A percentile compares a stretch with the other conserved stretches of the same genome.
These are phyloP conservation scores for Coregonus sp. DNA, from an alignment of 2,797 vertebrate genomes.

Conservation along the genomic window DNA sequence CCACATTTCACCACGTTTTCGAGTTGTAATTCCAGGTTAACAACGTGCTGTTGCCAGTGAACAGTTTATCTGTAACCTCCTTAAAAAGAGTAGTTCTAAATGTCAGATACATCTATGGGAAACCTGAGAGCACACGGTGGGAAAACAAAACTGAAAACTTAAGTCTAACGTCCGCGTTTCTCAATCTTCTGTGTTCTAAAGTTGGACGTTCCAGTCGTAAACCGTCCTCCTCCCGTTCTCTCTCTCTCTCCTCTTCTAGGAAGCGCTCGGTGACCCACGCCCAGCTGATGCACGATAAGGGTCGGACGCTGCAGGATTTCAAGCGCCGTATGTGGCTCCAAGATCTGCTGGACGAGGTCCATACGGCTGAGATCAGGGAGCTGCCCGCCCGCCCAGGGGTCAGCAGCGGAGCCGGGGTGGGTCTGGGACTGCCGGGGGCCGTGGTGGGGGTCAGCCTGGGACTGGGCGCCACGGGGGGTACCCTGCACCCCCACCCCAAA, in stretches of 20 bases:
- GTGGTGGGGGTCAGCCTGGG: slow-evolving; percentile 41
- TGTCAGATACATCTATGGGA: no score
- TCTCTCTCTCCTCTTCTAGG: slow-evolving; percentile 58
- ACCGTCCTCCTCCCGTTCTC: not conserved
- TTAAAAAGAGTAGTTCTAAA: no score
- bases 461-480: slow-evolving; percentile 68
- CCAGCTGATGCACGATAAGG: slow-evolving; percentile 97
- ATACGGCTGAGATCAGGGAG: slow-evolving; percentile 89
- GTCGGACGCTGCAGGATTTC: slow-evolving; percentile 89
- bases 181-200: no score
- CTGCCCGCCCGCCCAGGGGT: slow-evolving; percentile 69
- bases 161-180: not conserved
- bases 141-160: not conserved
- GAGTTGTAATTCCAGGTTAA: not conserved
- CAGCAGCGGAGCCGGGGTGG: slow-evolving; percentile 47
- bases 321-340: slow-evolving; percentile 91
- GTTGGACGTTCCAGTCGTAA: not conserved
- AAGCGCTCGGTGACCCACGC: slow-evolving; percentile 92
- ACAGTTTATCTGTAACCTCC: not conserved
- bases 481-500: slow-evolving; percentile 87
- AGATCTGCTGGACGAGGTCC: slow-evolving; percentile 89
- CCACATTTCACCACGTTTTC: not conserved
- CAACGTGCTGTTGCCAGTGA: not conserved
- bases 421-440: slow-evolving; percentile 33
- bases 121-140: slow-evolving; percentile 16